Conservation (phyloP, 2,797 vertebrate species). For the Pangasius djambal region DNA sequence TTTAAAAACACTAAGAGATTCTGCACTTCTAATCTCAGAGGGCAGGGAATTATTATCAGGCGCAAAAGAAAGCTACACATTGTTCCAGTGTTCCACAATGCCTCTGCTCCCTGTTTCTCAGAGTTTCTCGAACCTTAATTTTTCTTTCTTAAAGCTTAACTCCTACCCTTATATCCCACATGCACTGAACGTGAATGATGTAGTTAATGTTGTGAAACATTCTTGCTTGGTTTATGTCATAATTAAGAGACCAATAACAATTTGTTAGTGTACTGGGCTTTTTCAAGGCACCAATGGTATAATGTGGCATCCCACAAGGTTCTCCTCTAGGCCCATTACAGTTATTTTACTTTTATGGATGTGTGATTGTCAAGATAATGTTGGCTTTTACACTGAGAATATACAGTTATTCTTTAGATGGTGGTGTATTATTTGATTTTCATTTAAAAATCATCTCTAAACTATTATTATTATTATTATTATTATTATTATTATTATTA, state of each 20-base stretch:
- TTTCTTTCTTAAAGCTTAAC: not conserved
- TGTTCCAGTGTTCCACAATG: not conserved
- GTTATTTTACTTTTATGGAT: too few relatives aligned
- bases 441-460: not conserved
- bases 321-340: not conserved
- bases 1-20: too few relatives aligned
- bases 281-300: not conserved
- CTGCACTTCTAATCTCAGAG: too few relatives aligned
- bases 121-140: too few relatives aligned
- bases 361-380: not conserved
- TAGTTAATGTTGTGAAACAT: not conserved
- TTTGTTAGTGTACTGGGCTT: not conserved
- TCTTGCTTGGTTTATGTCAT: not conserved
- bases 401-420: not conserved
- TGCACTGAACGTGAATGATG: not conserved
- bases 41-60: too few relatives aligned
- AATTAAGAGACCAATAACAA: not conserved
- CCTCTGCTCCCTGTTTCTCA: not conserved
- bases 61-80: too few relatives aligned
- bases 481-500: slow-evolving; percentile 1
- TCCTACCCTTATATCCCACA: not conserved
- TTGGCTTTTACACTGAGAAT: not conserved
- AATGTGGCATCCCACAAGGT: not conserved
- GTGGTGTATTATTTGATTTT: not conserved
- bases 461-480: not conserved